Evolutionary conservation across 2,797 vertebrate genomes (phyloP).

Genomic region (Myiotriccus ornatus): DNA sequence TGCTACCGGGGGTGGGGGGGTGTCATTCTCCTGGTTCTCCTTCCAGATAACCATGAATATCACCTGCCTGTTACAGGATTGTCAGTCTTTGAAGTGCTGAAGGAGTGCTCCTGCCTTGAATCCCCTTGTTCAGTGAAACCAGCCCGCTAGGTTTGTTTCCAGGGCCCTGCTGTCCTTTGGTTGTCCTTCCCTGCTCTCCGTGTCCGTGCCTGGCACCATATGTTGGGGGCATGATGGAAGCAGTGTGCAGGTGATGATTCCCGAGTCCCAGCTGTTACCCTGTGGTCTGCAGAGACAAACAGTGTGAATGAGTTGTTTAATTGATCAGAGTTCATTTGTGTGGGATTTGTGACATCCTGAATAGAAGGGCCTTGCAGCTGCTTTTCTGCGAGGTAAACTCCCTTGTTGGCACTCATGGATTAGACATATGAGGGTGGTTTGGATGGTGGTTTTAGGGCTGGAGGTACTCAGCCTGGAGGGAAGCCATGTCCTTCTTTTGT

Average conservation of each 20-base stretch:
- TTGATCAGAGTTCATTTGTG: background rate
- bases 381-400: background rate
- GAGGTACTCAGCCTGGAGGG: background rate
- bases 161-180: background rate
- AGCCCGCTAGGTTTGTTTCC: background rate
- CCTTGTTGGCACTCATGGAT: background rate
- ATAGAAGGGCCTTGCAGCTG: background rate
- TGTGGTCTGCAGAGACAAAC: slow-evolving; percentile 4
- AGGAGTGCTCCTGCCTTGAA: background rate
- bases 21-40: background rate
- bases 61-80: background rate
- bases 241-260: background rate
- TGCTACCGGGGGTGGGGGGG: background rate
- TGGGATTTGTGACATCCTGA: background rate
- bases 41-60: background rate
- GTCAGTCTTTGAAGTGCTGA: background rate
- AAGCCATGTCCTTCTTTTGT: background rate
- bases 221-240: background rate
- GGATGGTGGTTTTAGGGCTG: background rate
- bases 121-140: background rate
- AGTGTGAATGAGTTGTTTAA: slow-evolving; percentile 29
- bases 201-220: background rate
- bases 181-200: background rate
- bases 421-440: background rate
- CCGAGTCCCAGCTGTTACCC: slow-evolving; percentile 5